These are phyloP conservation scores for Oryctolagus cuniculus DNA, from an alignment of 2,113 vertebrate species.

Conservation along the genomic window DNA sequence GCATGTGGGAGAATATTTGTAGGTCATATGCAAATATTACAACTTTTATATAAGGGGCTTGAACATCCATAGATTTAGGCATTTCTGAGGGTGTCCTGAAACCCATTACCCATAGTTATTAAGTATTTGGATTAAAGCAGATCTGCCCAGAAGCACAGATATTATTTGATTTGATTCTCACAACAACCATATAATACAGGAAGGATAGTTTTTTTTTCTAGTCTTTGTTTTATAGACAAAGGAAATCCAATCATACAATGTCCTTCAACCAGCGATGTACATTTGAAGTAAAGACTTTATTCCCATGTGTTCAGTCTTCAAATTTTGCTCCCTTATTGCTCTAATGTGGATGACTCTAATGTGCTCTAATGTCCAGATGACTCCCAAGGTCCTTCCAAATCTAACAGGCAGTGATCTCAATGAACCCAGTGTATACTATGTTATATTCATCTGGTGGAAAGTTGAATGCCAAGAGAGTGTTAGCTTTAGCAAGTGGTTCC, in stretches of 20 bases:
- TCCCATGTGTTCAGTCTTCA: not conserved
- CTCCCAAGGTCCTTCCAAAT: conserved; percentile 25
- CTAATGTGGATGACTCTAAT: not conserved
- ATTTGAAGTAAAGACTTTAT: not conserved
- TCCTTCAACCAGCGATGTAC: not conserved
- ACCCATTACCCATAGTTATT: no score
- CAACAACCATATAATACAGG: not conserved
- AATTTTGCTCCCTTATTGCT: not conserved
- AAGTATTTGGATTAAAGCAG: not conserved
- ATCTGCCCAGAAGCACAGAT: not conserved
- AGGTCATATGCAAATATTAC: no score
- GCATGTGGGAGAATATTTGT: no score
- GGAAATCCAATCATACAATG: not conserved
- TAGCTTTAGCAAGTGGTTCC: conserved; percentile 84
- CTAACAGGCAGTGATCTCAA: conserved; percentile 47
- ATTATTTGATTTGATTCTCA: conserved; percentile 15
- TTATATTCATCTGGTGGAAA: conserved; percentile 78
- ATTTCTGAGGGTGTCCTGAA: no score
- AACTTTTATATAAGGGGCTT: no score
- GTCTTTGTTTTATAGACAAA: conserved; percentile 31
- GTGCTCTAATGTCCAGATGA: not conserved
- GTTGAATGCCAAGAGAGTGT: conserved; percentile 78
- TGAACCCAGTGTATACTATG: not conserved
- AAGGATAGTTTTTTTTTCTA: not conserved
- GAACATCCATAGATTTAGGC: no score